Percentiles rank a stretch among this genome's conserved stretches.
Evolutionary conservation across 2,888 invertebrate genomes (phyloP).

Genomic region (Cordilura impudica): DNA sequence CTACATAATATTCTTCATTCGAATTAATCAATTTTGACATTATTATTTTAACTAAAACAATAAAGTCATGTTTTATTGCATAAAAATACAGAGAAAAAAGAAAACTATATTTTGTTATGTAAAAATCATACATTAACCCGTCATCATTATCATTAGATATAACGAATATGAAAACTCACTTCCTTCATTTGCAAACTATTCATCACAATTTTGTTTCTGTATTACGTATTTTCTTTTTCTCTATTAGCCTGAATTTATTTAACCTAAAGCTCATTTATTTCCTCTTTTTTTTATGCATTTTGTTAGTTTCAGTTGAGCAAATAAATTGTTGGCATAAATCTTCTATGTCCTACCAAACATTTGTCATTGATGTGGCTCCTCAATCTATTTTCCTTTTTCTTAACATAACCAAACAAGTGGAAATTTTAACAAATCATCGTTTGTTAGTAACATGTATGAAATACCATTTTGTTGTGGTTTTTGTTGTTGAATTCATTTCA

Average conservation of each 20-base stretch:
- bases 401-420: constrained; percentile 56
- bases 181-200: constrained; percentile 38
- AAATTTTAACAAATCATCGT: constrained; percentile 58
- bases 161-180: not conserved
- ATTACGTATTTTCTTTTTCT: constrained; percentile 2
- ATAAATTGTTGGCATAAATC: constrained; percentile 56
- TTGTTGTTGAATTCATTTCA: constrained; percentile 44
- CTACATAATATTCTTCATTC: too few species aligned
- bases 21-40: too few species aligned
- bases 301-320: constrained; percentile 51
- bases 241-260: constrained; percentile 35
- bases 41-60: too few species aligned
- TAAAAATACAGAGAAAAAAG: too few species aligned
- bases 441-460: not conserved
- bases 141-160: not conserved
- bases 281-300: constrained; percentile 28
- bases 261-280: constrained; percentile 57
- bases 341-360: constrained; percentile 49
- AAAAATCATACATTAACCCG: not conserved
- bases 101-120: not conserved
- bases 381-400: not conserved
- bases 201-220: constrained; percentile 33
- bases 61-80: too few species aligned
- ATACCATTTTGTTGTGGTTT: constrained; percentile 5
- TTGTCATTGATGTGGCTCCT: constrained; percentile 40